phyloP scores from a whole-genome alignment of 2,797 vertebrate genomes.

The Acanthurus tractus region DNA sequence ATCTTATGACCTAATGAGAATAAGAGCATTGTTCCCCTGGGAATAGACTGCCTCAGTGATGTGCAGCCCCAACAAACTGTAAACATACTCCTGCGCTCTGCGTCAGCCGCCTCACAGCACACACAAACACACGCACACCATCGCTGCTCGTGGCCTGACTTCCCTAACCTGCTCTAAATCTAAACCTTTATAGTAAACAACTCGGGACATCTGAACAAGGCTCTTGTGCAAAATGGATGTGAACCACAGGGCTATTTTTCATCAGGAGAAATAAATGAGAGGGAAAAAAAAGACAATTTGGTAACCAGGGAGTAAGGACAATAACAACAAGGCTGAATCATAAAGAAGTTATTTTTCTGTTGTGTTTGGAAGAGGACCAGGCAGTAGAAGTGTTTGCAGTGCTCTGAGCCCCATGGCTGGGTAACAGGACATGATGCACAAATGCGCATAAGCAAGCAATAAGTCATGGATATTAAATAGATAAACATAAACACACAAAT shows the following conservation, averaged over 20 bases:
- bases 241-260: constrained; percentile 82
- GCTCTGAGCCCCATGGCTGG: constrained; percentile 44
- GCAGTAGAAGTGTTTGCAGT: constrained; percentile 64
- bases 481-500: constrained; percentile 45
- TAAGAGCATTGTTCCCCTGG: constrained; percentile 79
- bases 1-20: constrained; percentile 80
- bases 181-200: constrained; percentile 87
- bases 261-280: constrained; percentile 73
- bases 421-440: constrained; percentile 44
- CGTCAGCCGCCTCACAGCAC: constrained; percentile 62
- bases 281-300: constrained; percentile 57
- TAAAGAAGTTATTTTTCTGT: constrained; percentile 85
- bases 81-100: constrained; percentile 78
- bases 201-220: constrained; percentile 81
- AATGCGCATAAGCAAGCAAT: constrained; percentile 61
- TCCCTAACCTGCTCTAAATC: constrained; percentile 85
- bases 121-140: constrained; percentile 55
- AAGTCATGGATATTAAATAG: constrained; percentile 49
- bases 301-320: constrained; percentile 82
- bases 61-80: constrained; percentile 72
- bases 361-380: constrained; percentile 83
- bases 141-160: constrained; percentile 70
- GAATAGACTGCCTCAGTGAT: constrained; percentile 69
- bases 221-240: constrained; percentile 81
- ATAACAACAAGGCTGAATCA: constrained; percentile 87